phyloP scores from a whole-genome alignment of 2,113 vertebrate genomes.

The Pipra filicauda region DNA sequence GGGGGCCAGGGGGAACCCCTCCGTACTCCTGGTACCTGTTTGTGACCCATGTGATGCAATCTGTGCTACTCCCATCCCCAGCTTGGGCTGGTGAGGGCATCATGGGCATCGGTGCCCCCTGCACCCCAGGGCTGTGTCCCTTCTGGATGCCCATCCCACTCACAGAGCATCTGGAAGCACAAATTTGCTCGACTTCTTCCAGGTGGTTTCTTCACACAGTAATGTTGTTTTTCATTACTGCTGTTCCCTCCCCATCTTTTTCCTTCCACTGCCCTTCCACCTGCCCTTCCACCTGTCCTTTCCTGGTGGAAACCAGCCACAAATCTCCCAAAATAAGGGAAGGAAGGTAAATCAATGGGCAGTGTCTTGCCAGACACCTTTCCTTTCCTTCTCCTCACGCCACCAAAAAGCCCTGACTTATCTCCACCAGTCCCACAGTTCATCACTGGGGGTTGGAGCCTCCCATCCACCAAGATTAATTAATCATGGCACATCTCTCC shows the following conservation, averaged over 20 bases:
- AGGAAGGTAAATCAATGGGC: neutral
- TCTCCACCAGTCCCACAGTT: rapidly evolving
- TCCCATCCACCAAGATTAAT: neutral
- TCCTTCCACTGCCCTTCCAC: neutral
- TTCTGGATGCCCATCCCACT: neutral
- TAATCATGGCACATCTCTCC: neutral
- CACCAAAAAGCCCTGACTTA: neutral
- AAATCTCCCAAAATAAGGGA: neutral
- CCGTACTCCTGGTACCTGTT: rapidly evolving
- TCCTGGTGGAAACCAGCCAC: neutral
- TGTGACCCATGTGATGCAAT: neutral
- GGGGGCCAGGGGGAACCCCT: neutral
- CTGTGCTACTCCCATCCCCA: neutral
- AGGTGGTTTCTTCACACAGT: neutral
- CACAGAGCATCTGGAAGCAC: rapidly evolving
- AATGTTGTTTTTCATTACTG: neutral
- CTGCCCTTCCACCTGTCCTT: rapidly evolving
- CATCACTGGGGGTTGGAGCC: neutral
- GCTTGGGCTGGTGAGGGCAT: no score
- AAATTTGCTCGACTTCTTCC: neutral
- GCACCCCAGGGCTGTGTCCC: neutral
- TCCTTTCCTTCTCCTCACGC: neutral
- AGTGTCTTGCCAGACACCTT: neutral
- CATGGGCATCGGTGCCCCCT: rapidly evolving
- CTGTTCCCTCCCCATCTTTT: neutral